A percentile compares a stretch with the other conserved stretches of the same genome.
These are phyloP conservation scores for Tillus elongatus DNA, from an alignment of 2,888 invertebrate genomes.

Conservation along the genomic window DNA sequence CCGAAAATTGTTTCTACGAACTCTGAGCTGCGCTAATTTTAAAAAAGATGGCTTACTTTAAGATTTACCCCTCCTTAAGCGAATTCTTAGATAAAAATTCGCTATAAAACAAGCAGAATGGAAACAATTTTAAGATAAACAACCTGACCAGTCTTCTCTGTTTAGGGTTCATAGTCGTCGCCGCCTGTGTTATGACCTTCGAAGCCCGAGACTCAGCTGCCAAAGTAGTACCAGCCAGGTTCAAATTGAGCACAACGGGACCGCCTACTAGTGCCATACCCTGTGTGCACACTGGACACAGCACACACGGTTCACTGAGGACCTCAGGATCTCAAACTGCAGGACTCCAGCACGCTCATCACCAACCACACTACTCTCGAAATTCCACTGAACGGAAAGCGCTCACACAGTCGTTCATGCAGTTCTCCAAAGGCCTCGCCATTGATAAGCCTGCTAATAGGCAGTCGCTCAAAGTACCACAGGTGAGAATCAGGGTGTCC, in stretches of 20 bases:
- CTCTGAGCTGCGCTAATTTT: too few relatives aligned
- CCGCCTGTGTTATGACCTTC: constrained; percentile 97
- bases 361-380: too few relatives aligned
- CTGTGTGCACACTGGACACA: constrained; percentile 17
- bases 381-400: constrained; percentile 29
- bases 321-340: constrained; percentile 37
- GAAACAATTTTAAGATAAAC: too few relatives aligned
- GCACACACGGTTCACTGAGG: constrained; percentile 33
- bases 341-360: constrained; percentile 16
- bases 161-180: constrained; percentile 86
- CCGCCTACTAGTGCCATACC: constrained; percentile 23
- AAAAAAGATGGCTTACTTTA: too few relatives aligned
- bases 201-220: constrained; percentile 93
- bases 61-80: too few relatives aligned
- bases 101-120: too few relatives aligned
- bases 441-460: constrained; percentile 29
- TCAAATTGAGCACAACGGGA: constrained; percentile 40
- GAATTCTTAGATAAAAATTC: too few relatives aligned
- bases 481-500: too few relatives aligned
- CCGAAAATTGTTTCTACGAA: too few relatives aligned
- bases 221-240: constrained; percentile 75
- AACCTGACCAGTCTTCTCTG: too few relatives aligned
- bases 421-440: constrained; percentile 44
- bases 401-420: constrained; percentile 45
- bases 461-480: constrained; percentile 31